Base-by-base conservation (phyloP, 2,797 vertebrate species). In the Halcyon badia region DNA sequence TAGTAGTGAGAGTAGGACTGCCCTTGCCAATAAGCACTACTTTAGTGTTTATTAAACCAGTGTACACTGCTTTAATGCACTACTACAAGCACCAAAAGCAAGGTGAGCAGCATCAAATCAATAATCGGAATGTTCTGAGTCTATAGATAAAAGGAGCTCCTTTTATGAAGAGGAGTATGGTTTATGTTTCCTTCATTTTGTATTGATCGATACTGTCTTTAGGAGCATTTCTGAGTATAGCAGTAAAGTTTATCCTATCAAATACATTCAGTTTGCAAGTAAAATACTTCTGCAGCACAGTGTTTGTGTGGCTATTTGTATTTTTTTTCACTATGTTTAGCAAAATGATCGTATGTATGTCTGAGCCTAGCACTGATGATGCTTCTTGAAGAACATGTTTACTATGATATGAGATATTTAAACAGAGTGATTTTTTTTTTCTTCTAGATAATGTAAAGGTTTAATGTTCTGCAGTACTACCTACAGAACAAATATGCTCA, bases 401-500 rank as follows among this genome's bases (percentile, higher is more conserved):
- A 85, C 79, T 83, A 46, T 83, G 57, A 93, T 56, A n/a, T 66
- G 62, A 86, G 39, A 52, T 71, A 33, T 52, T 94, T 87, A 66
- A 95, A 56, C n/a, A 35, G 66, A 46, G 8, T 35, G 14, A 28
- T 57, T 69, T 60, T 1, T n/a, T 89, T 54, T 89, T 54, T 78
- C 73, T 56, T 6, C 22, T 80, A 75, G 61, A 22, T 66, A 57
- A 76, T 54, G 6, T 70, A 52, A 83, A 81, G 16, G 26, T 90
- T 76, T 72, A 24, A 37, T 77, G 84, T 94, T 95, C 54, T 90
- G 73, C 41, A 76, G 77, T 41, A 51, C 33, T 72, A 37, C 25
- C 52, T 92, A 18, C 79, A 86, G 49, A 84, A 88, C 41, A 58
- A 73, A 83, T 28, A 77, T 3, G 17, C 91, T 95, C 92, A 97